These are phyloP conservation scores for Urocitellus parryii DNA, from an alignment of 2,113 vertebrate genomes.

Conservation along the genomic window DNA sequence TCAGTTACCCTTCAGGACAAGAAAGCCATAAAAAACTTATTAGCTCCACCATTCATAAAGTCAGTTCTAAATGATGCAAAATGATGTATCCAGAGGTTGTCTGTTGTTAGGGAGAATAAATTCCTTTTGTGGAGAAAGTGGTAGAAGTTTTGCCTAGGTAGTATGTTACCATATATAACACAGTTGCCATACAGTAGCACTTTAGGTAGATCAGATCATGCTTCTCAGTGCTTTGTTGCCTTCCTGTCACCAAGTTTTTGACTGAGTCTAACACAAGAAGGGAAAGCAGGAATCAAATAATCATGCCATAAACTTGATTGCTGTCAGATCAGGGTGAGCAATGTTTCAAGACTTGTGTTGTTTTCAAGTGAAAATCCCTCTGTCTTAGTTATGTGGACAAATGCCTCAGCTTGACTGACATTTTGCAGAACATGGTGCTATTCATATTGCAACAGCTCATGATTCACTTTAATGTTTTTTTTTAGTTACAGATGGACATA, in stretches of 20 bases:
- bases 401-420: not conserved
- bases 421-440: not conserved
- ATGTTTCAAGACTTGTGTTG: not conserved
- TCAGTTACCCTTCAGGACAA: not conserved
- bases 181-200: not conserved
- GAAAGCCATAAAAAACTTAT: not conserved
- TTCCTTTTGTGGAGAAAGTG: not conserved
- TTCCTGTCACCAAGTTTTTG: not conserved
- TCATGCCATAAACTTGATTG: not conserved
- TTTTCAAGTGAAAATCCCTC: not conserved
- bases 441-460: not conserved
- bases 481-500: too few relatives aligned
- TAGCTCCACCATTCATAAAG: not conserved
- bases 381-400: not conserved
- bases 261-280: not conserved
- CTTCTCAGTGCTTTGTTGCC: not conserved
- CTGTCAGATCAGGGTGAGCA: not conserved
- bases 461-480: not conserved
- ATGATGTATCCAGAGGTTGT: not conserved
- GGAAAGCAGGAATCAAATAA: constrained; percentile 9
- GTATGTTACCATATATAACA: not conserved
- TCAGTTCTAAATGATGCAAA: not conserved
- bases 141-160: not conserved
- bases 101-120: not conserved
- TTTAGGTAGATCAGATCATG: not conserved